Base-by-base conservation (phyloP, 2,888 invertebrate genomes). In the Drosophila meridiana region DNA sequence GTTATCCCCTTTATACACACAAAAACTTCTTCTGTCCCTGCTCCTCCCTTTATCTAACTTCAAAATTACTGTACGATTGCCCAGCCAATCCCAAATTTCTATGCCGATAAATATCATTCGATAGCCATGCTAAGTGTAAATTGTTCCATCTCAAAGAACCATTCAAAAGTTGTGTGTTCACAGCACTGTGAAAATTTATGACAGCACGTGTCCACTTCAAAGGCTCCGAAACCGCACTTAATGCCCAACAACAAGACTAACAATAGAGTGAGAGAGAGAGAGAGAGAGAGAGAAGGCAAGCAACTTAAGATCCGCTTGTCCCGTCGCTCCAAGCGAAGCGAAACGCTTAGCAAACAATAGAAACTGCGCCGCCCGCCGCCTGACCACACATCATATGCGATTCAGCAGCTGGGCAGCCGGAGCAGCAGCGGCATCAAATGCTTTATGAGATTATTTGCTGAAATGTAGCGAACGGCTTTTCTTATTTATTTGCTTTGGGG, bases 391-490 rank as follows among this genome's bases (percentile, higher is more conserved):
- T 72, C 75, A 84, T 87, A 84, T 84, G 82, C 88, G 78, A 89
- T 82, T 89, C 72, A 76, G 81, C 83, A 83, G 83, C 76, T 82
- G 88, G 83, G 69, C 84, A 79, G 70, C 84, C 69, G 20, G 9
- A 9, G 74, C 90, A 76, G 4, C 43, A 5, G 74, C 84, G 71
- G 75, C 76, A 80, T 80, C 73, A 89, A 88, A 82, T 87, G 90
- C 88, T 87, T 89, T 90, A 90, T 87, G 90, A 88, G 87, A 90
- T 87, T 87, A 87, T 90, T 87, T 87, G 90, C 90, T 79, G 79
- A 85, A 85, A 89, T 90, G 85, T 89, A 73, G 87, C 89, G 83
- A 86, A 80, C 65, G 80, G 67, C 73, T 82, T 69, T 73, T 73
- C 77, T 87, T 87, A 87, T 87, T 90, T 87, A 90, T 90, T 84